Evolutionary conservation across 2,797 vertebrate species (phyloP), one percentile per base, ranked within the genome.

Genomic region (Parauchenoglanis ngamensis): DNA sequence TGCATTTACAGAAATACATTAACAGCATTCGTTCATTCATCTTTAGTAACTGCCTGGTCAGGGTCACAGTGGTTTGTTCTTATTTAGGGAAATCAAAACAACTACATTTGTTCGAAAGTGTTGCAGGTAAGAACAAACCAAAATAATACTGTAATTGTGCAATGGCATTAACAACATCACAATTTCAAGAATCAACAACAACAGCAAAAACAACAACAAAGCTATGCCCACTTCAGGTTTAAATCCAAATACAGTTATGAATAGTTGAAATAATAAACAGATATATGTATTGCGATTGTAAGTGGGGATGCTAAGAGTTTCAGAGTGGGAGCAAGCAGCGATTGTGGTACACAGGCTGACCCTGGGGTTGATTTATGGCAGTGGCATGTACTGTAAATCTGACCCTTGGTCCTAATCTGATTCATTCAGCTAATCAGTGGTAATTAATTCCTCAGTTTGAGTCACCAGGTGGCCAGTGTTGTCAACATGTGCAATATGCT

Each of bases 381-480:
- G 31, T 79, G 13, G 11, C 13, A 12, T 40, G 40, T 40, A 40
- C 40, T 61, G 31, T 61, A 61, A 44, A 80, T 80, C 23, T 46
- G 21, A 63, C 56, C 15, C 15, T 65, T 65, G 40, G 13, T 49
- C 61, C 19, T 57, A 59, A 77, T 46, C 49, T 77, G 72, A 78
- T 11, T 21, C 78, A 61, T 82, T 28, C 44, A 67, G 44, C 61
- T 28, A 65, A 35, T 59, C 7, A 57, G 2, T 31, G 23, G 21
- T 68, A 68, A 67, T 57, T 79, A 86, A 57, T 72, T 80, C 76
- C n/a, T 12, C 52, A 70, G n/a, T 80, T 57, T 57, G 49, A 79
- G 52, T 35, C 19, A 59, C 8, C 31, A 1, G 17, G 61, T 82
- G 61, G 80, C 49, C 61, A 49, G 4, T 67, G 59, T 40, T 81